Conservation (phyloP, 2,888 invertebrate genomes). For the Mythimna pallens region DNA sequence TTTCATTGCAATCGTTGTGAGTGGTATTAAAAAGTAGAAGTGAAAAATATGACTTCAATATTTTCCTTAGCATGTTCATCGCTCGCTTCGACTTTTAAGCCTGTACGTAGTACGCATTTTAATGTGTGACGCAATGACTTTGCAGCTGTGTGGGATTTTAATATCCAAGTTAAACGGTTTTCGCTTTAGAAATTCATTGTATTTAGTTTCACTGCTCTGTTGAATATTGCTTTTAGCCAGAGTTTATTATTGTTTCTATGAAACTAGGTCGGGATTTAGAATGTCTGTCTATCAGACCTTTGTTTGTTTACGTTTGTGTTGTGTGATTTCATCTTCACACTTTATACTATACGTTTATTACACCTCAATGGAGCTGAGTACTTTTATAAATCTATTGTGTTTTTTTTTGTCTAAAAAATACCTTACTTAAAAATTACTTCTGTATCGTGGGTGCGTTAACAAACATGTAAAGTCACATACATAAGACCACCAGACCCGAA, state of each 20-base stretch:
- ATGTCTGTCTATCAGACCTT: not conserved
- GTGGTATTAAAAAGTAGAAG: constrained; percentile 51
- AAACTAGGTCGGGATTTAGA: constrained; percentile 19
- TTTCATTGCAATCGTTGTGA: constrained; percentile 51
- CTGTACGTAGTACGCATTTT: constrained; percentile 34
- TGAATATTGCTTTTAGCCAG: constrained; percentile 10
- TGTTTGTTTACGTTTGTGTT: not conserved
- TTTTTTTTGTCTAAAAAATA: not conserved
- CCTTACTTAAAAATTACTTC: too few relatives aligned
- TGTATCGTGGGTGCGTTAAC: too few relatives aligned
- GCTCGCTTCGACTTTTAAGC: constrained; percentile 31
- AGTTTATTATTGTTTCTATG: constrained; percentile 9
- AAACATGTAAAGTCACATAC: too few relatives aligned
- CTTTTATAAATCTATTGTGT: not conserved
- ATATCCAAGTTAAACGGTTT: constrained; percentile 46
- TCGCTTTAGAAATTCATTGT: constrained; percentile 30
- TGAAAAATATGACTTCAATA: constrained; percentile 48
- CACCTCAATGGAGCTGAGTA: not conserved
- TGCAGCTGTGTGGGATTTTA: constrained; percentile 30
- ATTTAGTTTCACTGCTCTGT: constrained; percentile 26
- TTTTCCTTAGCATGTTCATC: constrained; percentile 39
- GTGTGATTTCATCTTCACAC: not conserved
- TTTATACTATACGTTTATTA: not conserved
- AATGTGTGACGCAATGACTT: constrained; percentile 17
- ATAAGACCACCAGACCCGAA: too few relatives aligned